Evolutionary conservation across 2,888 invertebrate species (phyloP).

Genomic region (Thera britannica): DNA sequence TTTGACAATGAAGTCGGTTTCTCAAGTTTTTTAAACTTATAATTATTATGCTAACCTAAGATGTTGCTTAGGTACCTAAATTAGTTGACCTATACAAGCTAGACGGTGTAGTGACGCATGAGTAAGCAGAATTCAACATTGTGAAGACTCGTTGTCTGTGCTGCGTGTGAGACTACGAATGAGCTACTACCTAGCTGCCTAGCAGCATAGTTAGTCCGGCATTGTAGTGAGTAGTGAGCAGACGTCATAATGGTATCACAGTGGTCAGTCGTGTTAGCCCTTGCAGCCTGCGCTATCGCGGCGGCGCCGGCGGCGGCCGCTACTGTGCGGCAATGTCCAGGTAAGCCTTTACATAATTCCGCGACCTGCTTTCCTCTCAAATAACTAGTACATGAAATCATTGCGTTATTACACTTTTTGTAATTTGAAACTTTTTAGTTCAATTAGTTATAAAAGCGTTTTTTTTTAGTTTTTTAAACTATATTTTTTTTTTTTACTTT

Average conservation of each 20-base stretch:
- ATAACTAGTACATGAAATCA: constrained; percentile 35
- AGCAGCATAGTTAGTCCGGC: constrained; percentile 11
- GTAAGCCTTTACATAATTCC: constrained; percentile 66
- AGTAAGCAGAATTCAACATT: no score
- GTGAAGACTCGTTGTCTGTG: constrained; percentile 11
- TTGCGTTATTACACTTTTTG: constrained; percentile 23
- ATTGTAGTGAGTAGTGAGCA: constrained; percentile 26
- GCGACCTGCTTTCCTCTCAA: constrained; percentile 66
- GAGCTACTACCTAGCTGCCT: not conserved
- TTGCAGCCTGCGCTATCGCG: constrained; percentile 55
- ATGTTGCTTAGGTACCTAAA: not conserved
- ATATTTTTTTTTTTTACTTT: no score
- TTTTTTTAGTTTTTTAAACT: no score
- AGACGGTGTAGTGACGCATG: constrained; percentile 12
- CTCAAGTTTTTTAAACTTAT: no score
- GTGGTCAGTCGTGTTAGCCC: constrained; percentile 60
- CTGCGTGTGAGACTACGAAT: not conserved
- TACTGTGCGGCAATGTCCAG: constrained; percentile 66
- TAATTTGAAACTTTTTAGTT: no score
- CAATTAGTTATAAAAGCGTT: no score
- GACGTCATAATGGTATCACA: constrained; percentile 63
- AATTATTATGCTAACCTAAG: constrained; percentile 18
- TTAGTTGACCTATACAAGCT: not conserved
- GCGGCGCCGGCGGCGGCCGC: constrained; percentile 58
- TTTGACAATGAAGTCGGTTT: no score